Evolutionary conservation across 2,888 invertebrate species (phyloP), one percentile per base, ranked within the genome.

Genomic region (Macrophya alboannulata): DNA sequence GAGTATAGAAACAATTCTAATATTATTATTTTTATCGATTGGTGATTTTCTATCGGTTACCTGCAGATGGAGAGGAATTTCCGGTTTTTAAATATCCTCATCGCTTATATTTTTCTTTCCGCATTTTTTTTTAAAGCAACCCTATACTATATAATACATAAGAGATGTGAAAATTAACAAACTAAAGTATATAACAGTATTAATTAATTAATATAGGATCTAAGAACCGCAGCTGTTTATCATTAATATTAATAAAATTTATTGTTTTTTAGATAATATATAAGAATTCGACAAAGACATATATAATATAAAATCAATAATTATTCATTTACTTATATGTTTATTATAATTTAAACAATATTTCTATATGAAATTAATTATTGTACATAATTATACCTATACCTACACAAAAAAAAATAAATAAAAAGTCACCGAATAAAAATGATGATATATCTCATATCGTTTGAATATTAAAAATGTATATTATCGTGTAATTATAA

Each of bases 1-100:
- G 21, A 81, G 51, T 51, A 81, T 40, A 62, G 48, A 81, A 81
- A 81, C 81, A 37, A 81, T 81, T 40, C 5, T 62, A 21, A 12
- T 31, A 43, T 62, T 81, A 21, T 81, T 81, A 25, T 40, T 43
- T 40, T 4, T 81, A 6, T 43, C 51, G 62, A 37, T 81, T 8
- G 62, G 62, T 45, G 81, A 81, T 62, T 62, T 81, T 40, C 43
- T 81, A 31, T 21, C 62, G 2, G 79, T 62, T 9, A 17, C 62
- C 0, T 15, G 25, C 2, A 21, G 37, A 31, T 77, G 74, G 17
- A 51, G 31, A 31, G 43, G n/a, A 10, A 81, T 59, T 4, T 15
- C 55, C 1, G 8, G 9, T 55, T 79, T 79, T 59, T 48, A 25
- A 76, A 72, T 4, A 21, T 68, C 8, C 31, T 31, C 4, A 15